Percentiles rank a stretch among this genome's conserved stretches.
phyloP scores from a whole-genome alignment of 2,888 invertebrate genomes.

The Temnothorax ravouxi region DNA sequence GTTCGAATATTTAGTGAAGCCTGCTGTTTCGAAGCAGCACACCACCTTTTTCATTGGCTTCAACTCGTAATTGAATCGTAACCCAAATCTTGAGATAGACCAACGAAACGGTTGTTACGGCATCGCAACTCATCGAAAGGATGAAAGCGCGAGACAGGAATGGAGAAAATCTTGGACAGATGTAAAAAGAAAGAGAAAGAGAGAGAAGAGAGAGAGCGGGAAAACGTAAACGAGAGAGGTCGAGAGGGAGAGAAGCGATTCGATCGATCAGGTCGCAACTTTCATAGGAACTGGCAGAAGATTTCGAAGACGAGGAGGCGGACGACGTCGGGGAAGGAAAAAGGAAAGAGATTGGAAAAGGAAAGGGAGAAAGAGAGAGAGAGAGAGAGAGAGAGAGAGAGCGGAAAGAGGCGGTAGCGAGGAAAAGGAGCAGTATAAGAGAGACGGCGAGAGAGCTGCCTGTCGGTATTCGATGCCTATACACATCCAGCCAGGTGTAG shows the following conservation, averaged over 20 bases:
- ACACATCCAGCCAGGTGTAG: slow-evolving; percentile 80
- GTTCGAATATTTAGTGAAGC: slow-evolving; percentile 55
- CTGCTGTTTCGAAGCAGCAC: slow-evolving; percentile 44
- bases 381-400: not conserved
- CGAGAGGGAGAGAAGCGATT: slow-evolving; percentile 38
- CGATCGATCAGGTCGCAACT: slow-evolving; percentile 74
- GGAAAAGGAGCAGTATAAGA: slow-evolving; percentile 27
- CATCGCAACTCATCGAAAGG: slow-evolving; percentile 35
- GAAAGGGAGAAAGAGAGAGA: not conserved
- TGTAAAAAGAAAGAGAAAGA: slow-evolving; percentile 22
- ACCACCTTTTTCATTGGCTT: slow-evolving; percentile 36
- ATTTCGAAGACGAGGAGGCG: slow-evolving; percentile 61
- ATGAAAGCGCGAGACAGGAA: slow-evolving; percentile 39
- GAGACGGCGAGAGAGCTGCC: slow-evolving; percentile 58
- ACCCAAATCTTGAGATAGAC: slow-evolving; percentile 62
- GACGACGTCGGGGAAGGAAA: not conserved
- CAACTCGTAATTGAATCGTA: slow-evolving; percentile 68
- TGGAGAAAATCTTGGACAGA: slow-evolving; percentile 13
- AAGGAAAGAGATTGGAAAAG: not conserved
- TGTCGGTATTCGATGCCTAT: slow-evolving; percentile 78
- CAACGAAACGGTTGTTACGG: slow-evolving; percentile 27
- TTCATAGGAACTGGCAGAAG: slow-evolving; percentile 70
- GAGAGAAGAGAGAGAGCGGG: not conserved
- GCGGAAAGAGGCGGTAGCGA: slow-evolving; percentile 10
- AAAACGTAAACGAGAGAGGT: slow-evolving; percentile 11